phyloP scores from a whole-genome alignment of 2,113 vertebrate species.

The Anseranas semipalmata region DNA sequence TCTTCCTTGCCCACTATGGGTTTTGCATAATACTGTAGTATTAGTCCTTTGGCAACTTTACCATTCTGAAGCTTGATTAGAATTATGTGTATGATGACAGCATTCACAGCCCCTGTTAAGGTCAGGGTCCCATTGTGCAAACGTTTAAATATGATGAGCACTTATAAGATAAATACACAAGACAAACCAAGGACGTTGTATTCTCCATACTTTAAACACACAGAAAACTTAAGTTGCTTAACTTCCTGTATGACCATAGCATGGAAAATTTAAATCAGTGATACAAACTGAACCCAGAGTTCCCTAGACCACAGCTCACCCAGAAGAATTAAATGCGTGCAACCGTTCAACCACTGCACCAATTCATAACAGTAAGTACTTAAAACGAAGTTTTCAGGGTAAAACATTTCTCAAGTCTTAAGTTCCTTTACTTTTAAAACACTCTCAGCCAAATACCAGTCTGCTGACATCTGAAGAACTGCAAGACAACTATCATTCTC shows the following conservation, averaged over 20 bases:
- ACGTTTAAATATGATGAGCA: slow-evolving; percentile 28
- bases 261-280: neutral
- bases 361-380: neutral
- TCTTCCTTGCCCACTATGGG: neutral
- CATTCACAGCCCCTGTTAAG: slow-evolving; percentile 21
- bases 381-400: neutral
- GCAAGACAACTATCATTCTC: neutral
- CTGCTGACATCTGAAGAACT: neutral
- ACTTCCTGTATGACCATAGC: neutral
- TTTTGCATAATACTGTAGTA: neutral
- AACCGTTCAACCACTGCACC: neutral
- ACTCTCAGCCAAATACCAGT: neutral
- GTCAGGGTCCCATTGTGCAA: slow-evolving; percentile 43
- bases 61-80: slow-evolving; percentile 5
- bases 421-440: neutral
- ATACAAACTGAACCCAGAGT: neutral
- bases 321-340: neutral
- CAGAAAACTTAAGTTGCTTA: slow-evolving; percentile 18
- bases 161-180: slow-evolving; percentile 30
- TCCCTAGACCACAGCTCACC: neutral
- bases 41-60: neutral
- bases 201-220: slow-evolving; percentile 10
- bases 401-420: neutral
- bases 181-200: slow-evolving; percentile 21
- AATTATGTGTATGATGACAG: slow-evolving; percentile 21